Evolutionary conservation across 92 coral and sea anemone species (phyloP).

Genomic region (Parazoanthus swiftii): DNA sequence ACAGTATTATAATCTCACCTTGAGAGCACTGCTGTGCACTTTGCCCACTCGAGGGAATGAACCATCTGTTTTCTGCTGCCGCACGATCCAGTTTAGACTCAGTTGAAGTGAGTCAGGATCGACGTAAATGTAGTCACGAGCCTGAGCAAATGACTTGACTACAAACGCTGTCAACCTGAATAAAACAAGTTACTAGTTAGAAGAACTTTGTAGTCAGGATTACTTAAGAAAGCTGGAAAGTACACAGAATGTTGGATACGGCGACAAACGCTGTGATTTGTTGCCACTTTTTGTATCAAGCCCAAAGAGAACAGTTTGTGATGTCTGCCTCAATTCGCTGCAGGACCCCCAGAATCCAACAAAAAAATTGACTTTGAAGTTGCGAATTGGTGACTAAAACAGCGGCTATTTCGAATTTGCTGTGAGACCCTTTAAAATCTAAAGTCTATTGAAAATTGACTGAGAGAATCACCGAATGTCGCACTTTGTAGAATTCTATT

Average conservation of each 20-base stretch:
- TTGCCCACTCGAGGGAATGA: conserved; percentile 75
- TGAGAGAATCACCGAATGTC: too few relatives aligned
- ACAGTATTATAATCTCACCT: conserved; percentile 52
- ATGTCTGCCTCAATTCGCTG: too few relatives aligned
- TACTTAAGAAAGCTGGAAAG: neutral
- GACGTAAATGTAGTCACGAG: conserved; percentile 79
- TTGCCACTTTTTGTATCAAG: too few relatives aligned
- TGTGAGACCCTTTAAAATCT: too few relatives aligned
- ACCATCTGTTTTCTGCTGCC: conserved; percentile 68
- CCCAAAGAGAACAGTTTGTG: too few relatives aligned
- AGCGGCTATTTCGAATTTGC: too few relatives aligned
- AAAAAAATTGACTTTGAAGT: too few relatives aligned
- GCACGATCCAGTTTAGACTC: conserved; percentile 69
- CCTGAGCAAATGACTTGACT: conserved; percentile 88
- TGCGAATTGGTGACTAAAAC: too few relatives aligned
- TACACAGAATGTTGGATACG: neutral
- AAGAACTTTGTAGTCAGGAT: too few relatives aligned
- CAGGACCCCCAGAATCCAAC: too few relatives aligned
- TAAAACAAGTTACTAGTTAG: neutral
- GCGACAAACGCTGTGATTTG: neutral
- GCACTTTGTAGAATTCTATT: too few relatives aligned
- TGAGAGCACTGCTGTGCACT: conserved; percentile 80
- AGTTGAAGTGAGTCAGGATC: conserved; percentile 60
- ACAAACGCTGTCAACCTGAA: conserved; percentile 98
- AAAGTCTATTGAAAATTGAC: too few relatives aligned